Evolutionary conservation across 2,113 vertebrate species (phyloP).

Genomic region (Forbesichthys papilliferus): DNA sequence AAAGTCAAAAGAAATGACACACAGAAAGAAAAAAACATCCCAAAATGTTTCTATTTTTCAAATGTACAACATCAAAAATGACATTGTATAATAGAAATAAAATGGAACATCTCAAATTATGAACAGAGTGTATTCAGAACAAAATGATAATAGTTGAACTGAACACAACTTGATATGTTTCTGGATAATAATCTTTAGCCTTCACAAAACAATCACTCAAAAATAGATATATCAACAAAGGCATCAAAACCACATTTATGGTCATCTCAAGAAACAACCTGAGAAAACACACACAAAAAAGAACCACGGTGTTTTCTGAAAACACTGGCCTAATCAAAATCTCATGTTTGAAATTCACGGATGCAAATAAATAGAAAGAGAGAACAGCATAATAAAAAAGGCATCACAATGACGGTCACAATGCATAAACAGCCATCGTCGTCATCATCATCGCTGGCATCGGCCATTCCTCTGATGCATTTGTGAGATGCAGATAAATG

Average conservation of each 20-base stretch:
- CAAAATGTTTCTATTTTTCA: conserved; percentile 42
- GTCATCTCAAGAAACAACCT: conserved; percentile 24
- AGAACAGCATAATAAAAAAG: conserved; percentile 42
- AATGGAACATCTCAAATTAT: conserved; percentile 45
- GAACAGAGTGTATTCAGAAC: conserved; percentile 35
- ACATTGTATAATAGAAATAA: conserved; percentile 23
- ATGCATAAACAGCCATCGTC: conserved; percentile 41
- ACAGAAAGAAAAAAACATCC: conserved; percentile 33
- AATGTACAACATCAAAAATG: conserved; percentile 45
- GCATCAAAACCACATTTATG: conserved; percentile 14
- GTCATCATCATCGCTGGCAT: conserved; percentile 39
- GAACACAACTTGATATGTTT: conserved; percentile 37
- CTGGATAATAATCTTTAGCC: conserved; percentile 14
- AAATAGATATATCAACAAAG: conserved; percentile 17
- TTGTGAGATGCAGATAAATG: conserved; percentile 66
- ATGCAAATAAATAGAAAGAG: conserved; percentile 70
- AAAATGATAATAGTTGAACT: conserved; percentile 17
- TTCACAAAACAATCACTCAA: conserved; percentile 13
- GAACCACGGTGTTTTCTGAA: conserved; percentile 49
- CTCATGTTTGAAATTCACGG: conserved; percentile 54
- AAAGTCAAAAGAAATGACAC: conserved; percentile 44
- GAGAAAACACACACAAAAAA: conserved; percentile 39
- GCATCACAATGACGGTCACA: conserved; percentile 46
- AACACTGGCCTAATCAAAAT: conserved; percentile 69
- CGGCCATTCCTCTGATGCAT: conserved; percentile 22